Base-by-base conservation (phyloP, 2,888 invertebrate genomes). In the Ceramica pisi region DNA sequence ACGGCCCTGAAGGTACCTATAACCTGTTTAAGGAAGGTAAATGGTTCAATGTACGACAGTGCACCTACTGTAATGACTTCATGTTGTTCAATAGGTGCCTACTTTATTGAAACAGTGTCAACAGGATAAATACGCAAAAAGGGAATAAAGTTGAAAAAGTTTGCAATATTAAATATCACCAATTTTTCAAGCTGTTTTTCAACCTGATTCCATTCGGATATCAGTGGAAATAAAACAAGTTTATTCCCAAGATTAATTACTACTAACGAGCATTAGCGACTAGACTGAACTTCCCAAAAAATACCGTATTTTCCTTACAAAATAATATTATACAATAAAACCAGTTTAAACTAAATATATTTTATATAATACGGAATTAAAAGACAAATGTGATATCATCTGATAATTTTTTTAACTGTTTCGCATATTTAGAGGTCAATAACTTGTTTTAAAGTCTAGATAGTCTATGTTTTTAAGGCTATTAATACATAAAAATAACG, bases 371-470 rank as follows among this genome's bases (percentile, higher is more conserved):
- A 38, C n/a, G 6, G 46, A 55, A 41, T 60, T 44, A 26, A 46
- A 31, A 26, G n/a, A 61, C 19, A 31, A 53, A 55, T 26, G n/a
- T 77, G 69, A 59, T 67, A 61, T 51, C 41, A 60, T 50, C 1
- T 67, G 70, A 35, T 69, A 48, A 59, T 48, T 48, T 68, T 31
- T 12, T 38, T 64, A 61, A 69, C 59, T 64, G 78, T 78, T 23
- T 53, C 4, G 16, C 16, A 46, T 1, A 38, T 67, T 63, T 50
- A 46, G 80, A 69, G 78, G 77, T 81, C 81, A 38, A 53, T 81
- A 61, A 81, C 78, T 51, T 53, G 26, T 23, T 64, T 7, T 44
- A 38, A 51, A 61, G 41, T 59, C 50, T 74, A 44, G 46, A 62
- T 35, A 0, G 67, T 67, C 9, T 41, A 12, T 9, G 50, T 10